These are phyloP conservation scores for Echinarachnius parma DNA, from an alignment of 53 echinoderm and acorn worm genomes.

Conservation along the genomic window DNA sequence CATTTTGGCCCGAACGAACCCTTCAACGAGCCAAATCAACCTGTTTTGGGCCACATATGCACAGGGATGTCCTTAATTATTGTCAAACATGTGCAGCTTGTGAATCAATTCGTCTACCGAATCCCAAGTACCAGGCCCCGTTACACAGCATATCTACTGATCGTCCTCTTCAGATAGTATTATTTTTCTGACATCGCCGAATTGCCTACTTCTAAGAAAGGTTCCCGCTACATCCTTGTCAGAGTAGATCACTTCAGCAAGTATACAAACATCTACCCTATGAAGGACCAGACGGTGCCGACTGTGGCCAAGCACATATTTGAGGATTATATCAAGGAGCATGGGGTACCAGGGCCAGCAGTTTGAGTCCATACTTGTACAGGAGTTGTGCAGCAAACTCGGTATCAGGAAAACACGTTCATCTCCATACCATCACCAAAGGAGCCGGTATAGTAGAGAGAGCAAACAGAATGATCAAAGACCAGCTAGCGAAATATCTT, in stretches of 20 bases:
- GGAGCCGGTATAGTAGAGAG: constrained; percentile 21
- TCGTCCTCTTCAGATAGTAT: constrained; percentile 32
- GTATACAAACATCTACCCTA: constrained; percentile 25
- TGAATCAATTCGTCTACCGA: not conserved
- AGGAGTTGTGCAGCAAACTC: constrained; percentile 4
- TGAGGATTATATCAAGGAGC: constrained; percentile 19
- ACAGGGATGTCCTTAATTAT: constrained; percentile 11
- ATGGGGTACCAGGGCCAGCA: constrained; percentile 28
- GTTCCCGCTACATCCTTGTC: constrained; percentile 15
- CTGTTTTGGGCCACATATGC: constrained; percentile 42
- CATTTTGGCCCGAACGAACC: constrained; percentile 9
- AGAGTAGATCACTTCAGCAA: constrained; percentile 34
- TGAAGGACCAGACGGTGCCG: constrained; percentile 26
- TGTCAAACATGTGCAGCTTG: constrained; percentile 15
- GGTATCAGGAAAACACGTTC: constrained; percentile 23
- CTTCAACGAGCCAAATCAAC: constrained; percentile 1
- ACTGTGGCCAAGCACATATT: constrained; percentile 25
- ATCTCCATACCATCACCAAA: constrained; percentile 32
- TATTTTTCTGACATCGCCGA: constrained; percentile 48
- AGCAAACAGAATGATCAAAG: constrained; percentile 18
- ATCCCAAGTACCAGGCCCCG: constrained; percentile 10
- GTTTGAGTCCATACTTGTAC: constrained; percentile 10
- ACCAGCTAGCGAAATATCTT: constrained; percentile 32
- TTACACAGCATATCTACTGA: constrained; percentile 16
- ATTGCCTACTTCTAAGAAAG: not conserved